Base-by-base conservation (phyloP, 2,797 vertebrate species). In the Nannoperca australis region DNA sequence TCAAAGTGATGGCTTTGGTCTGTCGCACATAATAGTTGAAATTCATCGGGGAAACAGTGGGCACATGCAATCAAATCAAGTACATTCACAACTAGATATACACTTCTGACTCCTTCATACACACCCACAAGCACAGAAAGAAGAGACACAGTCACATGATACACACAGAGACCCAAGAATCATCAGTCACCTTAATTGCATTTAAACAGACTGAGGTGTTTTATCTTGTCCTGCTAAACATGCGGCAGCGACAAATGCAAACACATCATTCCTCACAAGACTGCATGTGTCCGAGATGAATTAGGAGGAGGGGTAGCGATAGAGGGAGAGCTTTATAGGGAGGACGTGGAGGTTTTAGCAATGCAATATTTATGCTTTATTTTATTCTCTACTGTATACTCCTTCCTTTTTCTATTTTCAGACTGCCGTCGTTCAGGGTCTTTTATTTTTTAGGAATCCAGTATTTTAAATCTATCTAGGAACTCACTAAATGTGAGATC, bases 131-230 rank as follows among this genome's bases (percentile, higher is more conserved):
- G 7, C 24, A 2, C 45, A 51, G 47, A 44, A 34, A 40, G 27
- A n/a, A 12, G 38, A 70, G 8, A 42, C 38, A 20, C 13, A 8
- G 49, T 5, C 45, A 22, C 24, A 24, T 7, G 72, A 42, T 11
- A 69, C 40, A 76, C 30, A 58, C 55, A 40, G 30, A 50, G 49
- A 17, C 54, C 17, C 30, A 5, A 44, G 55, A 83, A 56, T 76
- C 68, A 88, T 85, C 81, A 62, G 70, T 89, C 83, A 86, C 51
- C 7, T 4, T 84, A 82, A 89, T 78, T 81, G 73, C 54, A 44
- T 88, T 86, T 73, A 78, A 88, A 86, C 73, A 76, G 56, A 88
- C 38, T 42, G 51, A 78, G 70, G 79, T 61, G 73, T 81, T 83
- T 73, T 62, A 61, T 82, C 79, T 82, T 63, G 79, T 50, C 75